Conservation (phyloP, 2,888 invertebrate species). For the Pachydiplax longipennis region DNA sequence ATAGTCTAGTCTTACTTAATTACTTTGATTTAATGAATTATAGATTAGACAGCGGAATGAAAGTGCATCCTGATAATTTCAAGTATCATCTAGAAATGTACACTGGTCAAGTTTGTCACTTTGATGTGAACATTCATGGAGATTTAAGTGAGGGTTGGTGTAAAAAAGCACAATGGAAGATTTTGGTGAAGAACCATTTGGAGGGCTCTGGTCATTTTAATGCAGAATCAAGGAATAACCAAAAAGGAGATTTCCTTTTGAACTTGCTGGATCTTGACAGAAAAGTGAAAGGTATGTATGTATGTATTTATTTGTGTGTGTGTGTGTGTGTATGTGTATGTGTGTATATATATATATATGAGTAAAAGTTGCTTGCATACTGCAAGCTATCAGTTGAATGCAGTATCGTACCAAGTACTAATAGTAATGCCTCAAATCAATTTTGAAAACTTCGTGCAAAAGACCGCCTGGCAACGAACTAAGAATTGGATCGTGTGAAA, state of each 20-base stretch:
- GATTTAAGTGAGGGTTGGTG: slow-evolving; percentile 57
- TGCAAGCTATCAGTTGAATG: too few species aligned
- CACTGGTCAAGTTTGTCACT: slow-evolving; percentile 61
- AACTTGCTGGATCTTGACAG: slow-evolving; percentile 65
- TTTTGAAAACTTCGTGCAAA: too few species aligned
- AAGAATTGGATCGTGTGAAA: too few species aligned
- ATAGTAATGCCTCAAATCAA: too few species aligned
- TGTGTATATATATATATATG: too few species aligned
- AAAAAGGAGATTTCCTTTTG: slow-evolving; percentile 64
- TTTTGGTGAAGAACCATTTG: slow-evolving; percentile 66
- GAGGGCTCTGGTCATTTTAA: slow-evolving; percentile 70
- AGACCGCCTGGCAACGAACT: too few species aligned
- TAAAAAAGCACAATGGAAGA: slow-evolving; percentile 53
- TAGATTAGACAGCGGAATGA: slow-evolving; percentile 49
- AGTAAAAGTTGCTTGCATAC: too few species aligned
- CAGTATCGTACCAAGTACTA: too few species aligned
- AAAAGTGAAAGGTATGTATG: slow-evolving; percentile 55
- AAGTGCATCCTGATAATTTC: slow-evolving; percentile 45
- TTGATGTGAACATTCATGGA: slow-evolving; percentile 65
- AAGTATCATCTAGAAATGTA: slow-evolving; percentile 62
- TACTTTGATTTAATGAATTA: neutral
- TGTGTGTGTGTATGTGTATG: too few species aligned
- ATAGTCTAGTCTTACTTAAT: too few species aligned
- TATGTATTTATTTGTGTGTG: too few species aligned
- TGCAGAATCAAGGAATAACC: slow-evolving; percentile 71